These are phyloP conservation scores for Belonocnema kinseyi DNA, from an alignment of 1,140 invertebrate species.

Conservation along the genomic window DNA sequence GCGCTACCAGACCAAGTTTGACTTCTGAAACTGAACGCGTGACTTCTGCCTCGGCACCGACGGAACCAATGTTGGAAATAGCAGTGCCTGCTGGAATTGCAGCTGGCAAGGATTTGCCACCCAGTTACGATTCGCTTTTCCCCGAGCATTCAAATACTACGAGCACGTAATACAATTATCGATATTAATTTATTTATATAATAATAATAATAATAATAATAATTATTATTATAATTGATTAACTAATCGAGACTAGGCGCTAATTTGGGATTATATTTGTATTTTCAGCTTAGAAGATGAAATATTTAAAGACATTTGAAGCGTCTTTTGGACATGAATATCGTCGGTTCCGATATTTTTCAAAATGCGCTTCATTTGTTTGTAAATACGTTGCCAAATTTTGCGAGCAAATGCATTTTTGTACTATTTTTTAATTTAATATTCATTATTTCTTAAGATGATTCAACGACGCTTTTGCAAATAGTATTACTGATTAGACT, in stretches of 20 bases:
- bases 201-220: too few species aligned
- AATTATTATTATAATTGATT: not conserved
- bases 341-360: not conserved
- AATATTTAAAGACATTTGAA: too few species aligned
- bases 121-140: slow-evolving; percentile 73
- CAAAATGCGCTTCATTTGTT: not conserved
- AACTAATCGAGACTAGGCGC: not conserved
- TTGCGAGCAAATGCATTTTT: not conserved
- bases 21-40: slow-evolving; percentile 38
- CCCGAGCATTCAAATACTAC: slow-evolving; percentile 61
- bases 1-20: slow-evolving; percentile 38
- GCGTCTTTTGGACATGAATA: too few species aligned
- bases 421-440: slow-evolving; percentile 10
- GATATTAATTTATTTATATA: not conserved
- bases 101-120: slow-evolving; percentile 69
- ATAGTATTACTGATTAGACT: slow-evolving; percentile 18
- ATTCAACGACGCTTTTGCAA: not conserved
- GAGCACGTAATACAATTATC: slow-evolving; percentile 48
- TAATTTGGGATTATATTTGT: too few species aligned
- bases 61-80: slow-evolving; percentile 68
- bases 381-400: not conserved
- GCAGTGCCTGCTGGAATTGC: slow-evolving; percentile 57
- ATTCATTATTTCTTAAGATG: not conserved
- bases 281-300: too few species aligned
- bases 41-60: slow-evolving; percentile 50